Evolutionary conservation across 2,888 invertebrate species (phyloP), one percentile per base, ranked within the genome.

Genomic region (Parnassius glacialis): DNA sequence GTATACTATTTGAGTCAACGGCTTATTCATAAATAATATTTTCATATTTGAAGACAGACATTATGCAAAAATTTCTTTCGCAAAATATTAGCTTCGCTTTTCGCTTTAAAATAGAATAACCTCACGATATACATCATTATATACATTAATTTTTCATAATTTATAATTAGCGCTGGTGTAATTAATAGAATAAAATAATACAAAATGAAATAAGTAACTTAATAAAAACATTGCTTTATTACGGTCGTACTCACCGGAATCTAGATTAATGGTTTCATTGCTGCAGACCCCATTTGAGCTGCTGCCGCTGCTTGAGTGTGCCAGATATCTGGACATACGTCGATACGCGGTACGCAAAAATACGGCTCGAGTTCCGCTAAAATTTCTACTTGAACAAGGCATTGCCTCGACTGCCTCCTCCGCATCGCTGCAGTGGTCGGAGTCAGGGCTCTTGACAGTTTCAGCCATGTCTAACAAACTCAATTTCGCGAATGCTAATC

Each of bases 361-460:
- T 48, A 42, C 7, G 25, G 50, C 47, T 9, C 59, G 42, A 16
- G 25, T 54, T 42, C 42, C 43, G 10, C 13, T 11, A 13, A 25
- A 50, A 12, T 50, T 43, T 12, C 55, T n/a, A 11, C 9, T 20
- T 7, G 44, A 42, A 1, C 2, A 25, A 3, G 20, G 58, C 13
- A 2, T 60, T 48, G n/a, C 62, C 54, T 51, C 52, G 44, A 57
- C 75, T 53, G 59, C 48, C 61, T 64, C 50, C 60, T 63, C 51
- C 3, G 20, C 3, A 10, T 70, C 69, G 53, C 65, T 70, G 20
- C 53, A 58, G 44, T 65, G 65, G 34, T 61, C 63, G 13, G 65
- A 67, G 25, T 68, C 66, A 11, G 65, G 25, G 3, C 2, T 43
- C 34, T 20, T 57, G 43, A 2, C 9, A 12, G 12, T 52, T 16